A percentile compares a stretch with the other conserved stretches of the same genome.
These are phyloP conservation scores for Magallana nippona DNA, from an alignment of 2,888 invertebrate genomes.

Conservation along the genomic window DNA sequence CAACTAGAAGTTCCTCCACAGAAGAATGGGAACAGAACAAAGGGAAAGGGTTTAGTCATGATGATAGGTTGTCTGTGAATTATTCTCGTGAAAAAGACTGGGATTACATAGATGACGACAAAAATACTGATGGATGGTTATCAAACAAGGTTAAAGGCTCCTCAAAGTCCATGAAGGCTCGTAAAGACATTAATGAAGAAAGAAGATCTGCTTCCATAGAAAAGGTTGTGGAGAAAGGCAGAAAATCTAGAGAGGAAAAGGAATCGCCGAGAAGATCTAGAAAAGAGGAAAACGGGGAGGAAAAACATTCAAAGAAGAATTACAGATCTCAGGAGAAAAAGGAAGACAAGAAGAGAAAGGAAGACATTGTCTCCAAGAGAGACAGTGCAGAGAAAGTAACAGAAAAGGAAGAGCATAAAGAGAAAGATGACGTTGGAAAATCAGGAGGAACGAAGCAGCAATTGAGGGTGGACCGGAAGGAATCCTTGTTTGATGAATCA, in stretches of 20 bases:
- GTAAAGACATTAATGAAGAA: constrained; percentile 21
- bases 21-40: neutral
- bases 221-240: neutral
- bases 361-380: neutral
- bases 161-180: neutral
- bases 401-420: neutral
- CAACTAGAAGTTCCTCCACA: neutral
- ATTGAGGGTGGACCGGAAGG: constrained; percentile 64
- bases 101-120: constrained; percentile 15
- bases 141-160: neutral
- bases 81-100: neutral
- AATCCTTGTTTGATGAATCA: constrained; percentile 74
- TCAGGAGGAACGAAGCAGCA: neutral
- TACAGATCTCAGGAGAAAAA: neutral
- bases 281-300: neutral
- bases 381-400: neutral
- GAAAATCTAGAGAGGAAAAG: constrained; percentile 12
- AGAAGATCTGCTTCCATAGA: constrained; percentile 3
- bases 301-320: constrained; percentile 11
- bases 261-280: neutral
- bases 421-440: neutral
- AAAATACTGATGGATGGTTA: constrained; percentile 10
- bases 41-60: constrained; percentile 25
- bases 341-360: constrained; percentile 17
- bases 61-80: constrained; percentile 30